phyloP scores from a whole-genome alignment of 2,113 vertebrate genomes.

The Megatriorchis doriae region DNA sequence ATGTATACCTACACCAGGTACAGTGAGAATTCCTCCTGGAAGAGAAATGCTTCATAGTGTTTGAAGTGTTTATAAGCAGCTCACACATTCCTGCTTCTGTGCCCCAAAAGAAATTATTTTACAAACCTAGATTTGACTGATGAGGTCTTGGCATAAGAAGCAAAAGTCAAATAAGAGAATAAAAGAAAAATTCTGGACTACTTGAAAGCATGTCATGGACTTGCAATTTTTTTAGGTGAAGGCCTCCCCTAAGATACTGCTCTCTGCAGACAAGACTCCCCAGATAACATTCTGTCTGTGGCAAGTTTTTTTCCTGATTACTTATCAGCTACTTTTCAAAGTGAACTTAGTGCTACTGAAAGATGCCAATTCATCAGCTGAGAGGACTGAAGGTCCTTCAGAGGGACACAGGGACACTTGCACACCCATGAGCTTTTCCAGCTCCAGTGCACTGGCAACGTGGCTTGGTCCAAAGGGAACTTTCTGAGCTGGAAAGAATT shows the following conservation, averaged over 20 bases:
- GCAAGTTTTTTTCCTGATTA: neutral
- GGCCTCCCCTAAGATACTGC: neutral
- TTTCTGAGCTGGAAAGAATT: neutral
- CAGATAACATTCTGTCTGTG: neutral
- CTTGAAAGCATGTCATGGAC: neutral
- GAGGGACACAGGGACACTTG: neutral
- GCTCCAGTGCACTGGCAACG: neutral
- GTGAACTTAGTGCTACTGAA: neutral
- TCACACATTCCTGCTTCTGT: neutral
- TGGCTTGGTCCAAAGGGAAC: slow-evolving; percentile 20
- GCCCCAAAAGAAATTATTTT: neutral
- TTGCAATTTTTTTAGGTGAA: neutral
- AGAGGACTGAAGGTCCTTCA: neutral
- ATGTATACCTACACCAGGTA: neutral
- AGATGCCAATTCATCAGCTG: slow-evolving; percentile 7
- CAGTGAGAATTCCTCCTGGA: neutral
- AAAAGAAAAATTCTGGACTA: neutral
- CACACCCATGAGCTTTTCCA: neutral
- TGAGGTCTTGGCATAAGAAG: neutral
- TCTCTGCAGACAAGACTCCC: neutral
- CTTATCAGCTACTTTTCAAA: neutral
- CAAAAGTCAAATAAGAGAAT: neutral
- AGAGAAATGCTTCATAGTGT: neutral
- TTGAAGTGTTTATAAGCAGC: neutral
- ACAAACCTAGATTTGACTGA: neutral